A percentile compares a stretch with the other conserved stretches of the same genome.
phyloP scores from a whole-genome alignment of 2,797 vertebrate species.

The Gallinago stenura region DNA sequence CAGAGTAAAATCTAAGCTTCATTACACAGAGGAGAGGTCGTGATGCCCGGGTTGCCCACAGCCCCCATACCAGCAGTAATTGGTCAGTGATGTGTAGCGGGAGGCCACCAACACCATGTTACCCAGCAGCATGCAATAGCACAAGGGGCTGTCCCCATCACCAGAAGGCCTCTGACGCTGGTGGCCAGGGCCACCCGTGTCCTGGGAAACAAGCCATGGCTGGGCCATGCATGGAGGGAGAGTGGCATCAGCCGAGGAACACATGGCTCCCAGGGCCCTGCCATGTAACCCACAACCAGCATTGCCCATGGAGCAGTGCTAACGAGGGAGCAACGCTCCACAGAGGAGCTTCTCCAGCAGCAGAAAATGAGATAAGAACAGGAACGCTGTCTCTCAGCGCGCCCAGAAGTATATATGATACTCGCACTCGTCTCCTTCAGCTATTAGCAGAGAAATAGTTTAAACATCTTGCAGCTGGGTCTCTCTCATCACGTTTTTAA shows the following conservation, averaged over 20 bases:
- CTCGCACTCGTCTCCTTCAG: neutral
- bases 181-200: fast-evolving
- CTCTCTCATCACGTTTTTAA: neutral
- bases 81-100: fast-evolving
- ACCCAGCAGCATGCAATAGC: neutral
- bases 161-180: fast-evolving
- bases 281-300: fast-evolving
- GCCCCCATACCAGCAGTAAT: neutral
- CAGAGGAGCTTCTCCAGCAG: neutral
- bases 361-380: neutral
- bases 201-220: neutral
- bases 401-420: neutral
- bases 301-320: fast-evolving
- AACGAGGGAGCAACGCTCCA: neutral
- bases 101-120: fast-evolving
- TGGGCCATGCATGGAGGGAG: neutral
- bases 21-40: neutral
- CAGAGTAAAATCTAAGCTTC: neutral
- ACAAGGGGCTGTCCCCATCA: fast-evolving
- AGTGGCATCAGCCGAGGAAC: neutral
- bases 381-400: neutral
- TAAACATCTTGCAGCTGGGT: neutral
- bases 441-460: neutral
- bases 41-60: neutral
- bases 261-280: fast-evolving